A percentile compares a stretch with the other conserved stretches of the same genome.
Conservation (phyloP, 2,797 vertebrate genomes). For the Phoebastria nigripes region DNA sequence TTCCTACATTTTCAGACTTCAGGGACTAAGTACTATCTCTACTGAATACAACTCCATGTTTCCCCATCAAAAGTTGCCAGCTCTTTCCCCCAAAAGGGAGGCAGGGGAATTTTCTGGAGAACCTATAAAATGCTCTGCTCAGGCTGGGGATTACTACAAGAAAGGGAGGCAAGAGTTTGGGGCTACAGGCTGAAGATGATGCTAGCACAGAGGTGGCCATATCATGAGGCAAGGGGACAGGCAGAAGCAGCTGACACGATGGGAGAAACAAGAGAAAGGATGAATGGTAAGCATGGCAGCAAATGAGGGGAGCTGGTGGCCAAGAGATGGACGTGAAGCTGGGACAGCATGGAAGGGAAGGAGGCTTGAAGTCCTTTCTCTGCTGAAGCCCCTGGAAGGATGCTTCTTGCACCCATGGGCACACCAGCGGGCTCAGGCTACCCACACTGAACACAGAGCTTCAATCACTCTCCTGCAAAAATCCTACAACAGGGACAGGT, state of each 20-base stretch:
- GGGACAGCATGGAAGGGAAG: neutral
- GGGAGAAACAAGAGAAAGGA: neutral
- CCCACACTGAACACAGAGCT: neutral
- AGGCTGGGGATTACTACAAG: neutral
- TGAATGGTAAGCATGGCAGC: neutral
- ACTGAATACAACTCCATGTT: conserved; percentile 23
- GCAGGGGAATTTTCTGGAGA: neutral
- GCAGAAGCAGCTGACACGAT: neutral
- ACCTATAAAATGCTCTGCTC: neutral
- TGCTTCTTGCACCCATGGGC: neutral
- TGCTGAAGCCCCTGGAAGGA: neutral
- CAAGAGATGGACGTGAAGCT: neutral
- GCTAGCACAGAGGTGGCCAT: neutral
- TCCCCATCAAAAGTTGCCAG: neutral
- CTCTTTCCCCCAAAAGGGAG: neutral
- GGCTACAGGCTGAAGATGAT: neutral
- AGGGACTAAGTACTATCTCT: conserved; percentile 37
- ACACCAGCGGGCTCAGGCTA: neutral
- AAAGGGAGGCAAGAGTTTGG: neutral
- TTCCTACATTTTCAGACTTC: conserved; percentile 65
- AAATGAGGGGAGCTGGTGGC: neutral
- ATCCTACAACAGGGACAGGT: neutral
- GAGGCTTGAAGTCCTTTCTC: neutral
- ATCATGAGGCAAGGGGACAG: neutral
- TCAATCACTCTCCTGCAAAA: neutral